Evolutionary conservation across 1,140 invertebrate genomes (phyloP).

Genomic region (Venturia canescens): DNA sequence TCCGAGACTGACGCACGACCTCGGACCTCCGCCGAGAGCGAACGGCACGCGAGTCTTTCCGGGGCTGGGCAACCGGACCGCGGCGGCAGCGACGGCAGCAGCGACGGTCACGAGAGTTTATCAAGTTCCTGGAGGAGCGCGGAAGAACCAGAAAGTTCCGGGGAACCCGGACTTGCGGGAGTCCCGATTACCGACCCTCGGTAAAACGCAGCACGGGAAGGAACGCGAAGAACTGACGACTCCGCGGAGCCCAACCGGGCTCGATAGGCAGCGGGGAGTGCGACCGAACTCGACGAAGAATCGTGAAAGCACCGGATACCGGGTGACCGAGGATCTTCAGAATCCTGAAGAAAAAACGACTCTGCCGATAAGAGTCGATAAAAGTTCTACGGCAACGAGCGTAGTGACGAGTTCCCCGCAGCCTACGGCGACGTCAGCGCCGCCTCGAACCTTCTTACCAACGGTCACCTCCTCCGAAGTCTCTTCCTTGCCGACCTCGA

Average conservation of each 20-base stretch:
- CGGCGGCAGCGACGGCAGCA: neutral
- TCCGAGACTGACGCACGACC: constrained; percentile 69
- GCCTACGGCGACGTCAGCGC: no score
- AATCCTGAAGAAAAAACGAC: no score
- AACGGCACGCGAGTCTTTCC: constrained; percentile 16
- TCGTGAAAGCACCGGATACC: neutral
- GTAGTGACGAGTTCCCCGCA: no score
- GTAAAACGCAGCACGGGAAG: neutral
- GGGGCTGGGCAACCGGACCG: no score
- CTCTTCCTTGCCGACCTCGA: neutral
- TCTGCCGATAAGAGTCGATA: no score
- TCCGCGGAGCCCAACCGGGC: neutral
- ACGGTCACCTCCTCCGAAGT: neutral
- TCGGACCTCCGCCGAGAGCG: neutral
- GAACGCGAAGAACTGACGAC: constrained; percentile 38
- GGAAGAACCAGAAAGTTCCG: constrained; percentile 1
- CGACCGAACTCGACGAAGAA: neutral
- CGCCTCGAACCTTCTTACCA: neutral
- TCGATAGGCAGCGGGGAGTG: neutral
- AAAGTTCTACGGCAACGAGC: no score
- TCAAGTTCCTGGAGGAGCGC: neutral
- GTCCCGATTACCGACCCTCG: neutral
- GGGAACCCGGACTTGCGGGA: neutral
- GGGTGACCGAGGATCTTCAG: no score
- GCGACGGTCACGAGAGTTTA: constrained; percentile 45